phyloP scores from a whole-genome alignment of 2,888 invertebrate species.

The Atethmia centrago region DNA sequence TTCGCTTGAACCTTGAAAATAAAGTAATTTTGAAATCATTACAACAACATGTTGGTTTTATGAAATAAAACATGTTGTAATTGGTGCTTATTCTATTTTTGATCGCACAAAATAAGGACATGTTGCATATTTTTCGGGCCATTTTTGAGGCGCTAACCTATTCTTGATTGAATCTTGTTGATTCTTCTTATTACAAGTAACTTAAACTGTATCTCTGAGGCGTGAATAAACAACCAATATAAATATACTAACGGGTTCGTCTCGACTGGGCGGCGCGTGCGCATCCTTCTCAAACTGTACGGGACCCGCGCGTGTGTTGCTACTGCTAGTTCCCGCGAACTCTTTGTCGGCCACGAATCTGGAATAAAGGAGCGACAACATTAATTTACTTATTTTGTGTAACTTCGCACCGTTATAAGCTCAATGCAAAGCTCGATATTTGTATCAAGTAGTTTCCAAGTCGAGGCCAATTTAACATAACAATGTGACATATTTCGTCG shows the following conservation, averaged over 20 bases:
- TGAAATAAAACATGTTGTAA: no score
- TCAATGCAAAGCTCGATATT: background rate
- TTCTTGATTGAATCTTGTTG: no score
- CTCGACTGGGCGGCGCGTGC: constrained; percentile 86
- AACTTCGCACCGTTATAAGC: background rate
- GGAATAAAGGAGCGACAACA: constrained; percentile 33
- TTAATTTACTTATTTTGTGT: background rate
- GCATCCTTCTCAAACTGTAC: constrained; percentile 98
- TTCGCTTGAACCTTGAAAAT: no score
- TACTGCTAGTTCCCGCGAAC: constrained; percentile 96
- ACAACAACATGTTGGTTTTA: no score
- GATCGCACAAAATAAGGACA: no score
- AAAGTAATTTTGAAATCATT: no score
- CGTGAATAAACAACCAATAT: background rate
- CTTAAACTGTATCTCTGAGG: background rate
- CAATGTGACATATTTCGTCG: background rate
- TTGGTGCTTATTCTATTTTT: no score
- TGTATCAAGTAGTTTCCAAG: background rate
- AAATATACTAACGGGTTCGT: constrained; percentile 78
- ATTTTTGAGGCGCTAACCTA: no score
- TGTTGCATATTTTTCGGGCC: no score
- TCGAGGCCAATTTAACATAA: no score
- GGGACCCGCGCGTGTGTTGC: constrained; percentile 95
- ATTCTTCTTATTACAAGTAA: background rate
- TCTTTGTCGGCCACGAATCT: constrained; percentile 99